These are phyloP conservation scores for Apaloderma vittatum DNA, from an alignment of 2,113 vertebrate genomes.

Conservation along the genomic window DNA sequence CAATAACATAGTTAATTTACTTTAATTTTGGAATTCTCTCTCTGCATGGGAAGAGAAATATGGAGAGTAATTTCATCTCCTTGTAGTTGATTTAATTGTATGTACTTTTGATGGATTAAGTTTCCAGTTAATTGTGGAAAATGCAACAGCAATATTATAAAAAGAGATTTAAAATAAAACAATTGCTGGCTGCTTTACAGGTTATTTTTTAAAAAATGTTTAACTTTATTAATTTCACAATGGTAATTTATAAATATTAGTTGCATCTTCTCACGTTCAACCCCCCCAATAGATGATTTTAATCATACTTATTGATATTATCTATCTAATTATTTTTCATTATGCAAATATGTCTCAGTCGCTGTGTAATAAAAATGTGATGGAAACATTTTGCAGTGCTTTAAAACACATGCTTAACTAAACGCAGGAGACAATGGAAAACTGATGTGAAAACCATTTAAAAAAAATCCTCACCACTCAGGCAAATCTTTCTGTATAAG, in stretches of 20 bases:
- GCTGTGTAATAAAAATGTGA: background rate
- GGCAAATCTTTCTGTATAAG: background rate
- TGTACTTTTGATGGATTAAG: slow-evolving; percentile 67
- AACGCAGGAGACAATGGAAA: background rate
- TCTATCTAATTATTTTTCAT: slow-evolving; percentile 63
- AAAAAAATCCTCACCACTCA: background rate
- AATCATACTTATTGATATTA: slow-evolving; percentile 67
- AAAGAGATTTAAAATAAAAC: slow-evolving; percentile 57
- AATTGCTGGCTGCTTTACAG: slow-evolving; percentile 1
- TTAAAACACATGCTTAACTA: background rate
- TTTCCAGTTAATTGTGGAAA: slow-evolving; percentile 69
- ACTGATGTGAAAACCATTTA: background rate
- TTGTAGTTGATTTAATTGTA: slow-evolving; percentile 73
- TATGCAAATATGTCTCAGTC: slow-evolving; percentile 52
- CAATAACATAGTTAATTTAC: slow-evolving; percentile 60
- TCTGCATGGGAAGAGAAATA: slow-evolving; percentile 60
- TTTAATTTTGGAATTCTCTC: slow-evolving; percentile 64
- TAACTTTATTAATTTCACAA: slow-evolving; percentile 61
- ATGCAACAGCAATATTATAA: slow-evolving; percentile 17
- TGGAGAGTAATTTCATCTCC: slow-evolving; percentile 71
- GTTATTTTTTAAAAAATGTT: background rate
- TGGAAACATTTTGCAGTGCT: background rate
- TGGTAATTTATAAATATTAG: slow-evolving; percentile 58
- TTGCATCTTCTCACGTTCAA: slow-evolving; percentile 26
- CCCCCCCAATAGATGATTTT: slow-evolving; percentile 2